phyloP scores from a whole-genome alignment of 2,888 invertebrate species.

The Zygothrica quintamaculata region DNA sequence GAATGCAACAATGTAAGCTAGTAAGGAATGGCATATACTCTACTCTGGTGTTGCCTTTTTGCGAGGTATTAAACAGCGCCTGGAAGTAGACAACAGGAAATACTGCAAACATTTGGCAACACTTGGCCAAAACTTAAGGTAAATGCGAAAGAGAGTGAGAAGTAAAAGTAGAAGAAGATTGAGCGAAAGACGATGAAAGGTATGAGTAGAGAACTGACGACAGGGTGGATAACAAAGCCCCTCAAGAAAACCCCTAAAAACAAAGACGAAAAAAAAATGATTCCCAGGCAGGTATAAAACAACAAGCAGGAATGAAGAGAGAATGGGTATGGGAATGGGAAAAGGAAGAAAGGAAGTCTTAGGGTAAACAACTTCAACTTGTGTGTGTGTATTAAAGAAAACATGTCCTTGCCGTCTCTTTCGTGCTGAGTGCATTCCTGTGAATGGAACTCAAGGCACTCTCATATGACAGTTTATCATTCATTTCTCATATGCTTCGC shows the following conservation, averaged over 20 bases:
- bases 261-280: constrained; percentile 47
- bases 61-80: constrained; percentile 37
- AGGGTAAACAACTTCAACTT: constrained; percentile 53
- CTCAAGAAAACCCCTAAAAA: constrained; percentile 57
- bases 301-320: no score
- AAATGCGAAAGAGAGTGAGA: constrained; percentile 16
- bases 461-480: constrained; percentile 61
- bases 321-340: constrained; percentile 21
- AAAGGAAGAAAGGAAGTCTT: constrained; percentile 56
- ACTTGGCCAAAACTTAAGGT: constrained; percentile 48
- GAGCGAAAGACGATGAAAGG: neutral
- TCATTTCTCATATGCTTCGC: constrained; percentile 70
- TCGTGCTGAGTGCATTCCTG: constrained; percentile 55
- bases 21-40: constrained; percentile 2
- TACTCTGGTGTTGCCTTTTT: constrained; percentile 1
- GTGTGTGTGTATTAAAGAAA: constrained; percentile 1
- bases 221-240: constrained; percentile 38
- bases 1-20: no score
- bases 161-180: no score
- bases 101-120: constrained; percentile 78
- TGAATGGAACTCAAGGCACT: constrained; percentile 78
- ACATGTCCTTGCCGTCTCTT: constrained; percentile 47
- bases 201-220: constrained; percentile 4
- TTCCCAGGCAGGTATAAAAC: constrained; percentile 74
- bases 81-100: constrained; percentile 72